phyloP scores from a whole-genome alignment of 2,113 vertebrate species.

The Tyrannus savana region DNA sequence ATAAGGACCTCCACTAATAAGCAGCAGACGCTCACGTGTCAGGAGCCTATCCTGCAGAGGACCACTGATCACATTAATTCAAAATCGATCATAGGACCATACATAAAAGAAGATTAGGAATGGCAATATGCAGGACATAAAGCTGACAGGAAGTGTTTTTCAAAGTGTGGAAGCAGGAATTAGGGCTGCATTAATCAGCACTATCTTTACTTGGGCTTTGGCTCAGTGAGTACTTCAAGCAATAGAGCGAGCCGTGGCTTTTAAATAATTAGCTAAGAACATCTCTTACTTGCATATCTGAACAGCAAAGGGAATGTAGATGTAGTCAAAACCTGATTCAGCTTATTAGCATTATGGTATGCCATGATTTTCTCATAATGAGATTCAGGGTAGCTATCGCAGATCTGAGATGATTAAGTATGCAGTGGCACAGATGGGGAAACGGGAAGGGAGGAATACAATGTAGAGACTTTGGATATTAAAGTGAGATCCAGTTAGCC shows the following conservation, averaged over 20 bases:
- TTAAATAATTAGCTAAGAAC: constrained; percentile 35
- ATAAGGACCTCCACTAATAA: background rate
- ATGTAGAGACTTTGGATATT: background rate
- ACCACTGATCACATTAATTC: background rate
- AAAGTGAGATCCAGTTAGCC: background rate
- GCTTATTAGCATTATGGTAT: background rate
- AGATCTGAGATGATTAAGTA: background rate
- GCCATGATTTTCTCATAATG: background rate
- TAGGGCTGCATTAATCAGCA: background rate
- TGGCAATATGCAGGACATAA: background rate
- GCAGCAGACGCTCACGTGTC: background rate
- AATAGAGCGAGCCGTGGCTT: background rate
- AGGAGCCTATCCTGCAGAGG: background rate
- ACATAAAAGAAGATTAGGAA: background rate
- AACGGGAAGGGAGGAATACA: background rate
- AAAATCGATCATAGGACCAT: background rate
- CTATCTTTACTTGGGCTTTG: background rate
- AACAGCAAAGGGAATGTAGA: background rate
- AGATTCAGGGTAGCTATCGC: background rate
- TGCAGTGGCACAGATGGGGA: background rate
- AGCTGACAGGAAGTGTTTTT: background rate
- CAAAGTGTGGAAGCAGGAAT: background rate
- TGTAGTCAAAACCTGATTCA: background rate
- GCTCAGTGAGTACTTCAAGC: background rate
- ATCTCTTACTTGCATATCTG: background rate